Evolutionary conservation across 1,140 invertebrate genomes (phyloP).

Genomic region (Eriosoma lanigerum): DNA sequence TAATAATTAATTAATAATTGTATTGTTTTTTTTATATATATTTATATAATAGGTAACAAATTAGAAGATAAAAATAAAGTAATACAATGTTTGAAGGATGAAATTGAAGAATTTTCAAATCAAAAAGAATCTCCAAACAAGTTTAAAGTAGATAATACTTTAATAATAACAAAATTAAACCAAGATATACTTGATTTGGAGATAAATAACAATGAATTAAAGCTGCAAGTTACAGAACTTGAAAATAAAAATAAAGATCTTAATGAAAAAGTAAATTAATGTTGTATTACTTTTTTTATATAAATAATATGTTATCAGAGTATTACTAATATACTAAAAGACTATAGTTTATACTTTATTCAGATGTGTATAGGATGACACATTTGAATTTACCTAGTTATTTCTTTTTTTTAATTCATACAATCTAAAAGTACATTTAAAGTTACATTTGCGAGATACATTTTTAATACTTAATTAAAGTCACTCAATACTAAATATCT

Average conservation of each 20-base stretch:
- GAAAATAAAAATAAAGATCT: conserved; percentile 27
- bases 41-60: conserved; percentile 18
- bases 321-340: no score
- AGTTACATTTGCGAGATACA: no score
- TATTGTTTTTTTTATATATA: not conserved
- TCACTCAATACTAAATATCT: no score
- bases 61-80: conserved; percentile 46
- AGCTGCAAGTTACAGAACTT: conserved; percentile 16
- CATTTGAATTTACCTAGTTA: no score
- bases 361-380: no score
- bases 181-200: conserved; percentile 35
- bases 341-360: no score
- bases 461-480: no score
- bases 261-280: conserved; percentile 12
- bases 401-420: no score
- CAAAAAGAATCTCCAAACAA: not conserved
- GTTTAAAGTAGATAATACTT: not conserved
- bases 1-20: no score
- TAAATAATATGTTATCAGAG: no score
- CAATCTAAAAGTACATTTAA: no score
- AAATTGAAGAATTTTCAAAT: conserved; percentile 40
- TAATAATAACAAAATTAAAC: conserved; percentile 26
- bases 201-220: conserved; percentile 19
- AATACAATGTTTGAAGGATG: conserved; percentile 38
- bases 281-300: no score